Evolutionary conservation across 2,888 invertebrate genomes (phyloP).

Genomic region (Pachydiplax longipennis): DNA sequence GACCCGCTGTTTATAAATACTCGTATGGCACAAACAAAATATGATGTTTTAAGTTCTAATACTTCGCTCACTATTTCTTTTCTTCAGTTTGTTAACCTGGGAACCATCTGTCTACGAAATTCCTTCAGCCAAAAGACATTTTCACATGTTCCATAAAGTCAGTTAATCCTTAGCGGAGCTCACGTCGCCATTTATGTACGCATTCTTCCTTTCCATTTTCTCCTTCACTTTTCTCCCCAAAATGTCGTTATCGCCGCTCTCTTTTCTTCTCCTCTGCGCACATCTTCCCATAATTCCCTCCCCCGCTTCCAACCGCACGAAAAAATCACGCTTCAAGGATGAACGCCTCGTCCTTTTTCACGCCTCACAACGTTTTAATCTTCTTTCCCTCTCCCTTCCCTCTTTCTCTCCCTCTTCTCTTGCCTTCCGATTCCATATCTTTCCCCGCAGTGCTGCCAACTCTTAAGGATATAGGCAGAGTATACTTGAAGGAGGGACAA

Average conservation of each 20-base stretch:
- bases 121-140: not conserved
- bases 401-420: not conserved
- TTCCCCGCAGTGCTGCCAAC: not conserved
- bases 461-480: too few species aligned
- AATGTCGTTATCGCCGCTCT: not conserved
- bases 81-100: not conserved
- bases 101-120: not conserved
- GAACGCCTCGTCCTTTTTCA: not conserved
- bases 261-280: not conserved
- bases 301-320: not conserved
- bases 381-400: not conserved
- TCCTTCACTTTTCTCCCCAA: not conserved
- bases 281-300: not conserved
- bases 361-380: conserved; percentile 12
- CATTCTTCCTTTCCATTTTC: not conserved
- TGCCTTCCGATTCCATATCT: not conserved
- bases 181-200: not conserved
- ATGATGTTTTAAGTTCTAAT: not conserved
- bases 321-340: not conserved
- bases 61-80: not conserved
- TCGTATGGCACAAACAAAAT: too few species aligned
- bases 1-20: not conserved
- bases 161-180: not conserved
- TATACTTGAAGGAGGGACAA: too few species aligned
- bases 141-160: not conserved